Evolutionary conservation across 2,797 vertebrate species (phyloP), one percentile per base, ranked within the genome.

Genomic region (Pristis pectinata): DNA sequence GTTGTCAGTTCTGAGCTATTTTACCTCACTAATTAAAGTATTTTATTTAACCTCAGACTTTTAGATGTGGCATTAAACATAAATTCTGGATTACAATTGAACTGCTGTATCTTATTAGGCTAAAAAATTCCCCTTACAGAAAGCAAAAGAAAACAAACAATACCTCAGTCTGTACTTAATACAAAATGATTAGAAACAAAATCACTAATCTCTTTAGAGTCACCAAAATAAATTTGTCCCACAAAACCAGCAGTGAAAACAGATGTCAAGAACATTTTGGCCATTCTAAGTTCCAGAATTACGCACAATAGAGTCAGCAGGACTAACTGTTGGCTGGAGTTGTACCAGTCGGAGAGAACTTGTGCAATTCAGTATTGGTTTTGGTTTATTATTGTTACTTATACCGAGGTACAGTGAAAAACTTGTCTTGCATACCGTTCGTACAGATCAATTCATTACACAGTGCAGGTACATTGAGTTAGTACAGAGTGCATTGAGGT

Each of bases 51-150:
- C 41, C 64, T 17, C 91, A 37, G 11, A 72, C 91, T 70, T 37
- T 93, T 49, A 44, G 61, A 93, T 93, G 67, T 93, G 34, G 91
- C 61, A 70, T 22, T 24, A 70, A 70, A 67, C 67, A 72, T 93
- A 93, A 93, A 93, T 64, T 72, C 37, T 49, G 67, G 91, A 93
- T 72, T 70, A 93, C 41, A 70, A 11, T 22, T 93, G 64, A 93
- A 93, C 91, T 93, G 91, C 61, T 93, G 91, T 41, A 70, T 93
- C 67, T 93, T 93, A 93, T 93, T 93, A 70, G n/a, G 61, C 41
- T 93, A 61, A 93, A 93, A 70, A 67, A 70, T 93, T 70, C 91
- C 59, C 67, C n/a, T 72, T 93, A 44, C 61, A 93, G 67, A 93
- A 67, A 44, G 67, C 37, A 44, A 70, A 44, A 93, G 91, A 93